A percentile compares a stretch with the other conserved stretches of the same genome.
Conservation (phyloP, 2,113 vertebrate species). For the Vidua chalybeata region DNA sequence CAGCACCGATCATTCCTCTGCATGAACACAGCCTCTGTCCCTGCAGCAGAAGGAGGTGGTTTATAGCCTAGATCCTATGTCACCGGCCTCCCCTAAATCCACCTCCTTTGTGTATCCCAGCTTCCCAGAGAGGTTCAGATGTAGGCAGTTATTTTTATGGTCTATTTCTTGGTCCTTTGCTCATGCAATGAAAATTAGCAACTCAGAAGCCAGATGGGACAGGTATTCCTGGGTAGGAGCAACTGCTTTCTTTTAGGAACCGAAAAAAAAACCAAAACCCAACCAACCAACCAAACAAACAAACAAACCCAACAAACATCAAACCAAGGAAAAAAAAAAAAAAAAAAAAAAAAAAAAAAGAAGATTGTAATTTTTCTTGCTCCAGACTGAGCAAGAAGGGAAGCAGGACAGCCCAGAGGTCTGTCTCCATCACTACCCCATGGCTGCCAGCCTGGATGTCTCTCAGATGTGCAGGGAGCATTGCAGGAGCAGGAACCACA, state of each 20-base stretch:
- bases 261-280: not conserved
- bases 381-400: not conserved
- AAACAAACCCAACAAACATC: not conserved
- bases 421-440: not conserved
- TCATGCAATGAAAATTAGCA: not conserved
- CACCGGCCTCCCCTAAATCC: not conserved
- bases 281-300: not conserved
- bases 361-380: not conserved
- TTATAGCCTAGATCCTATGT: slow-evolving; percentile 4
- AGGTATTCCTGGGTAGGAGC: not conserved
- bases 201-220: not conserved
- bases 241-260: not conserved
- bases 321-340: not conserved
- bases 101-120: not conserved
- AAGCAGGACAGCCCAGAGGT: not conserved
- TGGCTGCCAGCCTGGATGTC: not conserved
- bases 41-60: slow-evolving; percentile 27
- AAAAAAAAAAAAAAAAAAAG: not conserved
- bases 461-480: not conserved
- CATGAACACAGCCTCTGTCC: not conserved
- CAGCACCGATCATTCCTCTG: not conserved
- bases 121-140: slow-evolving; percentile 28
- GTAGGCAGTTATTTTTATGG: slow-evolving; percentile 25
- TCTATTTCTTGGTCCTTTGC: slow-evolving; percentile 40
- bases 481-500: not conserved